Base-by-base conservation (phyloP, 2,888 invertebrate species). In the Ennomos fuscantarius region DNA sequence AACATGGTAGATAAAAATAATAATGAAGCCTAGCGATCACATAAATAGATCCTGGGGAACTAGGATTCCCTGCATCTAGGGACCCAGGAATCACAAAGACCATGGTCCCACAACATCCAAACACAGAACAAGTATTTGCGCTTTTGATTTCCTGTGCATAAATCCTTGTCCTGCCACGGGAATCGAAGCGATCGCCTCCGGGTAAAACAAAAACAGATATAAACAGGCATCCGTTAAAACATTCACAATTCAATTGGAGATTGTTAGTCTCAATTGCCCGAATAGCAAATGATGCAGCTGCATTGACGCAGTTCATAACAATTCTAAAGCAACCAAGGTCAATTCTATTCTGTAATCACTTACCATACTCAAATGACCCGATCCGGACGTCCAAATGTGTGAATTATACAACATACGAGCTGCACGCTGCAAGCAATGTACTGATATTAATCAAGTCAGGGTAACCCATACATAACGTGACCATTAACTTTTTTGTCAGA, bases 341-440 rank as follows among this genome's bases (percentile, higher is more conserved):
- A 78, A 60, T 51, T 56, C 57, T 70, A 70, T 72, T 40, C 49
- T 53, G 55, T 42, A 53, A 51, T 53, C 51, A 65, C 53, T 75
- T 71, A 84, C 41, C 12, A 47, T 81, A 74, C 80, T 78, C 69
- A 65, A 65, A 63, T 75, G 81, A 85, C 84, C 84, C 73, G 79
- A 84, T 82, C 86, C 72, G 79, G 84, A 82, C 86, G 71, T 48
- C 66, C 62, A 84, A 87, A 89, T 85, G 80, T 73, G 66, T 63
- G 71, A 84, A 89, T 88, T 89, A 87, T 87, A 81, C 83, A 68
- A 55, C 63, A 76, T 65, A 62, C 54, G 69, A 73, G 75, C 73
- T 87, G 87, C 87, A 87, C 81, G 84, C 81, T 89, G 89, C 88
- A 89, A 75, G 79, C 78, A 69, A 68, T 63, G 55, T 56, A 56